These are phyloP conservation scores for Germaria angustata DNA, from an alignment of 2,888 invertebrate genomes.

Conservation along the genomic window DNA sequence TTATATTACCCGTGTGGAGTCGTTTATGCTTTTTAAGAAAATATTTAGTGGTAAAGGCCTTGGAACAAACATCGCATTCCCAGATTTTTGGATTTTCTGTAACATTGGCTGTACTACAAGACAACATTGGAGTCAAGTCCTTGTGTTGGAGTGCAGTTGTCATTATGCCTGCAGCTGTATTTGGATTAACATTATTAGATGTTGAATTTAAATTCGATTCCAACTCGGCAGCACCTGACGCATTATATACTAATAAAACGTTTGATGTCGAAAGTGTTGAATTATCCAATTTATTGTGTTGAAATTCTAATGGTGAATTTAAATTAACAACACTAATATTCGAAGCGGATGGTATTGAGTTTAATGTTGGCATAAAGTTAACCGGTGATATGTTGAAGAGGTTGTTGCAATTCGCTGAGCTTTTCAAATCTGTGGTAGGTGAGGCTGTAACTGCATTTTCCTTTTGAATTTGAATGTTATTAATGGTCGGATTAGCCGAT, in stretches of 20 bases:
- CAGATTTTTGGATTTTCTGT: constrained; percentile 86
- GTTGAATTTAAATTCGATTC: neutral
- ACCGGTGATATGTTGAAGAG: constrained; percentile 43
- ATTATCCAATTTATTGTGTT: constrained; percentile 32
- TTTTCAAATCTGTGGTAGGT: constrained; percentile 14
- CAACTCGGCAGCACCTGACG: constrained; percentile 6
- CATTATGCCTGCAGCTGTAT: neutral
- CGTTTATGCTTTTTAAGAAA: constrained; percentile 93
- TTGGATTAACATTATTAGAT: neutral
- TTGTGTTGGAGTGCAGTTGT: neutral
- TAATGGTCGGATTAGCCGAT: neutral
- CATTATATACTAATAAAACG: constrained; percentile 64
- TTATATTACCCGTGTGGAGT: constrained; percentile 89
- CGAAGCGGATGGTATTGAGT: constrained; percentile 9
- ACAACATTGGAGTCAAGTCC: neutral
- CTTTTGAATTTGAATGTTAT: neutral
- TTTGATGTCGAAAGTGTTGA: constrained; percentile 53
- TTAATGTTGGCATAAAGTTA: constrained; percentile 26
- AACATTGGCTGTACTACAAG: constrained; percentile 32
- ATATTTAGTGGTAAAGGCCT: constrained; percentile 93
- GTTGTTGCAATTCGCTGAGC: constrained; percentile 25
- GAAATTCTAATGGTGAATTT: constrained; percentile 52
- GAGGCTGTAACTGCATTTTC: neutral
- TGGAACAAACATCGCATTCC: constrained; percentile 91
- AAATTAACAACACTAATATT: constrained; percentile 58